Evolutionary conservation across 2,113 vertebrate genomes (phyloP).

Genomic region (Sebastes schlegelii): DNA sequence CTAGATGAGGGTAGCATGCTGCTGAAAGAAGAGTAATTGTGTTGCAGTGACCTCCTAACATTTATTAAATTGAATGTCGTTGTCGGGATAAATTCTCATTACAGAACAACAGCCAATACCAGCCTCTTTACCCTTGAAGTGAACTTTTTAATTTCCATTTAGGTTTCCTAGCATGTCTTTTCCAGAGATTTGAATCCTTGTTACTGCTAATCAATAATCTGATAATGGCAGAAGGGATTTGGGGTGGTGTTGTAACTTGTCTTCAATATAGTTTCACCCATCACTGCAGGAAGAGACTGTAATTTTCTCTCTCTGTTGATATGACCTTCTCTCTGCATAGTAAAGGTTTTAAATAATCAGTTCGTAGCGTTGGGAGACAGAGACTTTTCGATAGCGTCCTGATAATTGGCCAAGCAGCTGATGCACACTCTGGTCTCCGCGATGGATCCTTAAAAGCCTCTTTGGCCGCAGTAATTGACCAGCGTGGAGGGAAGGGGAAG

Average conservation of each 20-base stretch:
- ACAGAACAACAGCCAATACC: slow-evolving; percentile 14
- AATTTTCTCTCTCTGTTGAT: slow-evolving; percentile 27
- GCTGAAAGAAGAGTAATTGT: slow-evolving; percentile 50
- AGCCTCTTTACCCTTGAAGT: slow-evolving; percentile 34
- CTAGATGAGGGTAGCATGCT: slow-evolving; percentile 20
- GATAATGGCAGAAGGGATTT: background rate
- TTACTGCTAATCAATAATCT: slow-evolving; percentile 48
- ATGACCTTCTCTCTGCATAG: slow-evolving; percentile 46
- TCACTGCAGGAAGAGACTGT: background rate
- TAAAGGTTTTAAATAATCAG: slow-evolving; percentile 43
- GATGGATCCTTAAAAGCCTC: slow-evolving; percentile 66
- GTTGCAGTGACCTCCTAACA: slow-evolving; percentile 49
- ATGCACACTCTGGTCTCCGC: slow-evolving; percentile 27
- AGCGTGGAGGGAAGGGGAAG: slow-evolving; percentile 17
- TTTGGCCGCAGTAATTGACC: slow-evolving; percentile 53
- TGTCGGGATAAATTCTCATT: slow-evolving; percentile 48
- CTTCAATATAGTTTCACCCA: background rate
- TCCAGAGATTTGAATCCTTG: slow-evolving; percentile 2
- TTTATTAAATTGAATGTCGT: slow-evolving; percentile 47
- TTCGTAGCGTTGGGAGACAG: background rate
- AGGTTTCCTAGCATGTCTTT: background rate
- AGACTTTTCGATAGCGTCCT: slow-evolving; percentile 10
- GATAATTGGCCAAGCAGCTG: slow-evolving; percentile 37
- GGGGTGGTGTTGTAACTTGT: slow-evolving; percentile 3
- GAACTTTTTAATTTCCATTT: slow-evolving; percentile 49